phyloP scores from a whole-genome alignment of 1,140 invertebrate genomes.

The Chymomyza costata region DNA sequence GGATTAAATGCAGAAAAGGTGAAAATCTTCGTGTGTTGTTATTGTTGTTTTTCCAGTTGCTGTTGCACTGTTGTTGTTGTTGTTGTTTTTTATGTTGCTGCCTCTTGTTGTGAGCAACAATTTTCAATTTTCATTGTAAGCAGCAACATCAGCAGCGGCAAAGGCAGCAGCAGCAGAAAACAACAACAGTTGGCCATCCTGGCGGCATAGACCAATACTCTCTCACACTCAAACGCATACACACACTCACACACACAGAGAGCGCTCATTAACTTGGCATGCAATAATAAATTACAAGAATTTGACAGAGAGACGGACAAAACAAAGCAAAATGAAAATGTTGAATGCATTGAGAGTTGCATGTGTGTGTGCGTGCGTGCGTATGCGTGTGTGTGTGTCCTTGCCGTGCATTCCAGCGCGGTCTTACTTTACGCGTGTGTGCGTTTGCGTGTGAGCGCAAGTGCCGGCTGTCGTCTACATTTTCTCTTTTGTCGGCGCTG shows the following conservation, averaged over 20 bases:
- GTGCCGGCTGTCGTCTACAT: slow-evolving; percentile 4
- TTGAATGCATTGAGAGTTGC: not conserved
- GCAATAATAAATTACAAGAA: slow-evolving; percentile 67
- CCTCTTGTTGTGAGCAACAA: slow-evolving; percentile 3
- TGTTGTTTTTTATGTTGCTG: slow-evolving; percentile 8
- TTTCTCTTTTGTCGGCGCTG: not conserved
- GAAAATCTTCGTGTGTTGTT: slow-evolving; percentile 21
- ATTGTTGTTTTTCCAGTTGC: slow-evolving; percentile 14
- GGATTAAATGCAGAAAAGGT: slow-evolving; percentile 56
- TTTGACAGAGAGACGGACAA: slow-evolving; percentile 40
- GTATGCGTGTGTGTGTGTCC: slow-evolving; percentile 6
- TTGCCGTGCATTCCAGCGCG: slow-evolving; percentile 3
- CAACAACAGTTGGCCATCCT: slow-evolving; percentile 1
- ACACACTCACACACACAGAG: slow-evolving; percentile 10
- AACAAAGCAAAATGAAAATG: slow-evolving; percentile 8
- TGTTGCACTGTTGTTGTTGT: not conserved
- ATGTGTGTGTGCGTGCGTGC: slow-evolving; percentile 1
- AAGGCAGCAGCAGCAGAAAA: no score
- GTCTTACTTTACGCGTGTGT: no score
- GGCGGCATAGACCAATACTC: not conserved
- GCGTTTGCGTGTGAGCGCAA: slow-evolving; percentile 25
- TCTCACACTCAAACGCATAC: no score
- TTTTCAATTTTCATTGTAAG: slow-evolving; percentile 35
- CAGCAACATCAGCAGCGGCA: no score
- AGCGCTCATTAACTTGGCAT: slow-evolving; percentile 60